These are phyloP conservation scores for Ormia ochracea DNA, from an alignment of 2,888 invertebrate species.

Conservation along the genomic window DNA sequence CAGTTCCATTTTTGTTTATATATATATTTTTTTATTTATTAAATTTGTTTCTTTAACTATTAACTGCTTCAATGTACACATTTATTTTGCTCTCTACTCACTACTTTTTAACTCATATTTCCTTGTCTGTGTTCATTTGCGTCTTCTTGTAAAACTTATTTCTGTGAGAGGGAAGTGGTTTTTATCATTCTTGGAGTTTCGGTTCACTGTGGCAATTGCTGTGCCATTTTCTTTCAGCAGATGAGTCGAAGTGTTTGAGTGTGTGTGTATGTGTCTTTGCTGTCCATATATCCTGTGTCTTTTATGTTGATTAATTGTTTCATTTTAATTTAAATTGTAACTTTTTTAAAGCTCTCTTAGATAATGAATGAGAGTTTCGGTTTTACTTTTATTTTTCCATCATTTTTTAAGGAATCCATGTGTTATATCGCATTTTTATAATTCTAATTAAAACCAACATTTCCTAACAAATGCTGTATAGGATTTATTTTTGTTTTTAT, in stretches of 20 bases:
- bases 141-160: neutral
- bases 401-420: neutral
- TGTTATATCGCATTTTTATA: neutral
- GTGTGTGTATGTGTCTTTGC: neutral
- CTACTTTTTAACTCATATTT: neutral
- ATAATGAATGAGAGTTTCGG: slow-evolving; percentile 7
- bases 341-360: slow-evolving; percentile 35
- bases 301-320: slow-evolving; percentile 59
- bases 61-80: slow-evolving; percentile 30
- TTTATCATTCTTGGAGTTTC: slow-evolving; percentile 27
- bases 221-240: neutral
- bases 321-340: slow-evolving; percentile 56
- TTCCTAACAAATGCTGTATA: neutral
- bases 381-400: neutral
- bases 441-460: slow-evolving; percentile 42
- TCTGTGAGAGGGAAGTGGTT: neutral
- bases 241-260: neutral
- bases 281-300: slow-evolving; percentile 11
- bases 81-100: neutral
- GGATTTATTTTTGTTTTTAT: slow-evolving; percentile 10
- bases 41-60: slow-evolving; percentile 46
- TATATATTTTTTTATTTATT: slow-evolving; percentile 21
- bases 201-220: slow-evolving; percentile 29
- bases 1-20: neutral
- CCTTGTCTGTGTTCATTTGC: neutral